Base-by-base conservation (phyloP, 2,888 invertebrate species). In the Synanthedon andrenaeformis region DNA sequence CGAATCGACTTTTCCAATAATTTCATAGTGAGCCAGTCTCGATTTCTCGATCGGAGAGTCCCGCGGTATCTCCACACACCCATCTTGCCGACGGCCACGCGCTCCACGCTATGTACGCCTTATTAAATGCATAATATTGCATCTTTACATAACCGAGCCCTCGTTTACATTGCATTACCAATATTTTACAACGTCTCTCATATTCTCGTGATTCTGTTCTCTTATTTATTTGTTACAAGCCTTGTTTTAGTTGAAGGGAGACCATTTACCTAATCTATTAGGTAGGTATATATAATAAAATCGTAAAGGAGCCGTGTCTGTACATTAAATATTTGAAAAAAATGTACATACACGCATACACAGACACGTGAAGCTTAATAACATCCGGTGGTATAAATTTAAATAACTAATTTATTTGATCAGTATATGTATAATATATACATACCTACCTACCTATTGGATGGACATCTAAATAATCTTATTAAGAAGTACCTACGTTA, bases 81-180 rank as follows among this genome's bases (percentile, higher is more conserved):
- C 84, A 82, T 81, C 72, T 74, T 62, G 81, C 85, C 84, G 70
- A 67, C 70, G 83, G 84, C 82, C 77, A 76, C 73, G 72, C 74
- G 76, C 66, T 63, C 35, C 45, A 41, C 41, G 12, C 35, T 53
- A 45, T 49, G 12, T 53, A 49, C 60, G 70, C 73, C 81, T 83
- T 83, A 83, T 85, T 83, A 82, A 84, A 85, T 83, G 83, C 86
- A 82, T 83, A 83, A 81, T 82, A 82, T 80, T 74, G 70, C 74
- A 69, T 74, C 76, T 77, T 76, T 79, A 81, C 79, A 80, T 81
- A 79, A 79, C 71, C 61, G 63, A 66, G 74, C 72, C 78, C 83
- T 84, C 77, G 83, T 83, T 84, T 83, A 81, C 76, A 73, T 80
- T 76, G 70, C 78, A 75, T 79, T 81, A 76, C 70, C 70, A 69